These are phyloP conservation scores for Brachyistius frenatus DNA, from an alignment of 2,113 vertebrate species.

Conservation along the genomic window DNA sequence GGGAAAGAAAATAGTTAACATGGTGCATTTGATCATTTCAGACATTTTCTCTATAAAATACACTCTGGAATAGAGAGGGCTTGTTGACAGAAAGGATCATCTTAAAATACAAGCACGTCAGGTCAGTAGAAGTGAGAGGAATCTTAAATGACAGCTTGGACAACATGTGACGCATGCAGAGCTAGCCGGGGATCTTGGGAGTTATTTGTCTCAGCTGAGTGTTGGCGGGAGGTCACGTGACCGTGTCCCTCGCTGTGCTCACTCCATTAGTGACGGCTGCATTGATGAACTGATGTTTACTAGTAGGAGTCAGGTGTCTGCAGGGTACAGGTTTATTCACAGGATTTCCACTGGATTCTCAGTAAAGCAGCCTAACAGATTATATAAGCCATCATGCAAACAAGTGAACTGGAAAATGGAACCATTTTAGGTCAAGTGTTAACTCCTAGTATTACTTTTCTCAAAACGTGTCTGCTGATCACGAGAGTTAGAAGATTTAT, in stretches of 20 bases:
- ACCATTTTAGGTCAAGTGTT: background rate
- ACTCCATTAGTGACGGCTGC: conserved; percentile 52
- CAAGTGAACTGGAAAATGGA: conserved; percentile 10
- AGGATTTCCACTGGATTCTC: conserved; percentile 47
- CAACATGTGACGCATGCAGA: conserved; percentile 38
- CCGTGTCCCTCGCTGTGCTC: conserved; percentile 33
- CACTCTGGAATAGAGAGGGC: background rate
- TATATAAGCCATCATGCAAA: conserved; percentile 20
- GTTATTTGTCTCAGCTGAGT: conserved; percentile 29
- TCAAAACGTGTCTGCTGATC: background rate
- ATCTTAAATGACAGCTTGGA: conserved; percentile 27
- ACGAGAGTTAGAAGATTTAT: background rate
- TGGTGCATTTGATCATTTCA: background rate
- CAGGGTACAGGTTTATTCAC: conserved; percentile 31
- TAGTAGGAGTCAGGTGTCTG: conserved; percentile 54
- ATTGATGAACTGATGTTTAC: conserved; percentile 69
- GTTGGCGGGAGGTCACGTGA: conserved; percentile 32
- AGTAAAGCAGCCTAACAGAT: conserved; percentile 48
- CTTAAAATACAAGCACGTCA: conserved; percentile 4
- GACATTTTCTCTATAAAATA: background rate
- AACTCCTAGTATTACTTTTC: background rate
- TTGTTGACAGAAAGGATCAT: conserved; percentile 31
- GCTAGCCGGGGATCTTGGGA: conserved; percentile 43
- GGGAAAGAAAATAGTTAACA: background rate
- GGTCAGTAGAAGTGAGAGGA: conserved; percentile 37